Evolutionary conservation across 2,797 vertebrate species (phyloP).

Genomic region (Rhynchotus rufescens): DNA sequence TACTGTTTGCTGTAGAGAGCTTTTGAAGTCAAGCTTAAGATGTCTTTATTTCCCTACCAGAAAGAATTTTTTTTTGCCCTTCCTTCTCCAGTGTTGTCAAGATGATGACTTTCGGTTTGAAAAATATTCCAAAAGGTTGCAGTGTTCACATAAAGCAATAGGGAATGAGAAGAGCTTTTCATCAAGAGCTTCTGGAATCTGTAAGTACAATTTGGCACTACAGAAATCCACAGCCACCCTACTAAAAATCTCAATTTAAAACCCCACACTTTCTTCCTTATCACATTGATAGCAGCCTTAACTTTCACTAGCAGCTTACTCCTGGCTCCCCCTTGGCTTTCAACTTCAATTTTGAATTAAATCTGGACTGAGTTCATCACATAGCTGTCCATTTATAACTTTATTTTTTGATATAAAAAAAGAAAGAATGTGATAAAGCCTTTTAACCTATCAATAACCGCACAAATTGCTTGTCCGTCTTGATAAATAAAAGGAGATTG

Average conservation of each 20-base stretch:
- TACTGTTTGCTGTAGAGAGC: constrained; percentile 94
- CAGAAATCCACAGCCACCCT: constrained; percentile 56
- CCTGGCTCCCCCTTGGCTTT: constrained; percentile 33
- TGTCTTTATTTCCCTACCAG: constrained; percentile 97
- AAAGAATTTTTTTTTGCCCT: constrained; percentile 78
- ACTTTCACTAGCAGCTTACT: constrained; percentile 8
- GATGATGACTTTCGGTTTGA: constrained; percentile 81
- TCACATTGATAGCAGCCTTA: constrained; percentile 37
- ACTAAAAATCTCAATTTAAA: constrained; percentile 69
- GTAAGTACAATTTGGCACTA: constrained; percentile 75
- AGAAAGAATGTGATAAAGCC: neutral
- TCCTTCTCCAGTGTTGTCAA: constrained; percentile 79
- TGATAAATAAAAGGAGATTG: neutral
- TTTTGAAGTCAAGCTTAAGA: constrained; percentile 97
- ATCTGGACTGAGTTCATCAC: constrained; percentile 40
- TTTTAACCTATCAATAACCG: neutral
- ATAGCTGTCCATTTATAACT: neutral
- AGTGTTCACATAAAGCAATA: constrained; percentile 76
- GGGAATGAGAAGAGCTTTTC: constrained; percentile 76
- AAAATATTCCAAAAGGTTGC: constrained; percentile 80
- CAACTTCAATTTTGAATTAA: constrained; percentile 70
- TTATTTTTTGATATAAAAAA: neutral
- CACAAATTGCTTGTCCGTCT: neutral
- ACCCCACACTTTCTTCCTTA: constrained; percentile 56
- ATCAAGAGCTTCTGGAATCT: constrained; percentile 74